Conservation (phyloP, 2,888 invertebrate genomes). For the Aelia acuminata region DNA sequence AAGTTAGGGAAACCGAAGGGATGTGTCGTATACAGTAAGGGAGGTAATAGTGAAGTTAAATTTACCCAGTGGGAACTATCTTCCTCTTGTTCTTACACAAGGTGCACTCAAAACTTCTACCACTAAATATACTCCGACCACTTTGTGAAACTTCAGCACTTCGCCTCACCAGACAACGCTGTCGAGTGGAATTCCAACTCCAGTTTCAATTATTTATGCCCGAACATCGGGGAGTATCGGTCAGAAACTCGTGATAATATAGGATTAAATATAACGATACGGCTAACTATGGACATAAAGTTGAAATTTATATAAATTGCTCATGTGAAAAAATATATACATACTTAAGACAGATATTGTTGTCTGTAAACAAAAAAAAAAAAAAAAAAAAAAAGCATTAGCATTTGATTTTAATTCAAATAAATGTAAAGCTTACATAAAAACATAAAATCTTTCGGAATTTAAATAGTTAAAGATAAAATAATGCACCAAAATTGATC, state of each 20-base stretch:
- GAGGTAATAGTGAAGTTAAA: neutral
- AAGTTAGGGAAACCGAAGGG: neutral
- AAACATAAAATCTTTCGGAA: too few species aligned
- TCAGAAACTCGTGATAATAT: neutral
- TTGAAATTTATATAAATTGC: neutral
- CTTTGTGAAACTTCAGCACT: conserved; percentile 19
- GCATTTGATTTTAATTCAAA: too few species aligned
- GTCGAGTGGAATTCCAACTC: neutral
- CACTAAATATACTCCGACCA: conserved; percentile 30
- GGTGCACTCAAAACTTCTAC: conserved; percentile 20
- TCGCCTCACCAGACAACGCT: neutral
- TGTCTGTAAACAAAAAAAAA: too few species aligned
- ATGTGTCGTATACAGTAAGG: neutral
- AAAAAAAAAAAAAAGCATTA: too few species aligned
- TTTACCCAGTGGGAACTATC: conserved; percentile 29
- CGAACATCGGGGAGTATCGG: neutral
- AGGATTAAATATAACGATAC: neutral
- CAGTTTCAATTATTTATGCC: neutral
- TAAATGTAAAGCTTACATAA: too few species aligned
- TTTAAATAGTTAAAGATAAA: too few species aligned
- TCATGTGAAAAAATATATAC: too few species aligned
- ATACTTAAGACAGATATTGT: too few species aligned
- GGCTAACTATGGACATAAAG: too few species aligned
- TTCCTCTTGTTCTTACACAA: conserved; percentile 42
- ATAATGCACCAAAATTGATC: too few species aligned